These are phyloP conservation scores for Enteromius anoplus DNA, from an alignment of 2,797 vertebrate species.

Conservation along the genomic window DNA sequence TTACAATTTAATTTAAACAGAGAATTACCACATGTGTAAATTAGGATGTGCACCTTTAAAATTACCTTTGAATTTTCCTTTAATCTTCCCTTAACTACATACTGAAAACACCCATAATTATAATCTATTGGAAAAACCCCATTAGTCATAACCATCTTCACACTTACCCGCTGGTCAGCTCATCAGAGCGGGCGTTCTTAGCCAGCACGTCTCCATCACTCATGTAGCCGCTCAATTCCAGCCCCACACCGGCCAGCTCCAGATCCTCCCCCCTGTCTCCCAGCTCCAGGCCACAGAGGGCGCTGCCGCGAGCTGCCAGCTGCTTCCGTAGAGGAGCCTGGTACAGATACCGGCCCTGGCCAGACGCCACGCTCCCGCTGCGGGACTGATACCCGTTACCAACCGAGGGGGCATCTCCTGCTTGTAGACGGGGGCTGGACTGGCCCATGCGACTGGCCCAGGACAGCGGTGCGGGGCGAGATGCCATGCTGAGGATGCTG, in stretches of 20 bases:
- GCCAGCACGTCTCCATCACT: constrained; percentile 94
- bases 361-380: constrained; percentile 70
- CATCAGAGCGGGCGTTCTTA: constrained; percentile 89
- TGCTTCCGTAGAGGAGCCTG: constrained; percentile 86
- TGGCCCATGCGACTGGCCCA: constrained; percentile 85
- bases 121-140: not conserved
- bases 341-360: constrained; percentile 84
- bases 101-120: not conserved
- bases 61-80: not conserved
- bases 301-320: constrained; percentile 78
- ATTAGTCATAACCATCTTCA: not conserved
- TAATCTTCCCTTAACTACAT: not conserved
- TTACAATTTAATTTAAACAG: not conserved
- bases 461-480: constrained; percentile 79
- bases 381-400: constrained; percentile 83
- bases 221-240: constrained; percentile 93
- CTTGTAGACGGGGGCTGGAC: constrained; percentile 86
- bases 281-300: constrained; percentile 74
- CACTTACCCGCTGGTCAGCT: constrained; percentile 92
- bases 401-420: constrained; percentile 83
- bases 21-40: not conserved
- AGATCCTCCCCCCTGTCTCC: constrained; percentile 78
- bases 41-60: not conserved
- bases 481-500: constrained; percentile 85
- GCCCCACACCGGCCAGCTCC: constrained; percentile 79